These are phyloP conservation scores for Bufotes viridis DNA, from an alignment of 2,797 vertebrate species.

Conservation along the genomic window DNA sequence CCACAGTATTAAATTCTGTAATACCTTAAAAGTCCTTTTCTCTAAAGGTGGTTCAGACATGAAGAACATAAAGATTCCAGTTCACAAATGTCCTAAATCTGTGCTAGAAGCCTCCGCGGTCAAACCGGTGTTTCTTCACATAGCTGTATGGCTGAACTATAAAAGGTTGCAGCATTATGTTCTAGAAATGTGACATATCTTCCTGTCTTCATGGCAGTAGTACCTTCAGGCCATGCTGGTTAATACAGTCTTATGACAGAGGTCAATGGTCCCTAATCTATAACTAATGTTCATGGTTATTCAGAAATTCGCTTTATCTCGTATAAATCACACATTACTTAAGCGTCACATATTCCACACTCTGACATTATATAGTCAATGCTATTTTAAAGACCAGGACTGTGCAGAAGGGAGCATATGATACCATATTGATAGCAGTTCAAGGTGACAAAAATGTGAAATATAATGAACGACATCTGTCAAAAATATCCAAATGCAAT, in stretches of 20 bases:
- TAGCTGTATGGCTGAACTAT: background rate
- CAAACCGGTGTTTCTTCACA: background rate
- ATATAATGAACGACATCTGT: background rate
- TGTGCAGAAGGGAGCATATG: background rate
- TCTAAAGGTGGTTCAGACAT: background rate
- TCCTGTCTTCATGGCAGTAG: background rate
- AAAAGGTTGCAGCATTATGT: background rate
- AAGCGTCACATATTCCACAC: conserved; percentile 7
- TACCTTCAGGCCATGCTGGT: background rate
- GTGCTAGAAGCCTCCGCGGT: background rate
- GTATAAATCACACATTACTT: conserved; percentile 18
- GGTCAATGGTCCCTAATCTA: conserved; percentile 2
- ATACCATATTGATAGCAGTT: background rate
- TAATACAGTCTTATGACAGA: conserved; percentile 12
- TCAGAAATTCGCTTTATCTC: conserved; percentile 9
- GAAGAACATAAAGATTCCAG: conserved; percentile 8
- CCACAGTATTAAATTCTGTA: background rate
- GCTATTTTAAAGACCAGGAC: background rate
- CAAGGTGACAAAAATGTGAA: background rate
- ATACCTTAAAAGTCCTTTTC: background rate
- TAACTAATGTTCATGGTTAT: conserved; percentile 4
- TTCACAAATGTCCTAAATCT: conserved; percentile 25
- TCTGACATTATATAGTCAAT: background rate
- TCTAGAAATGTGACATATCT: background rate
- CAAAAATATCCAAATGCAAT: background rate